Conservation (phyloP, 2,797 vertebrate species). For the Antrozous pallidus region DNA sequence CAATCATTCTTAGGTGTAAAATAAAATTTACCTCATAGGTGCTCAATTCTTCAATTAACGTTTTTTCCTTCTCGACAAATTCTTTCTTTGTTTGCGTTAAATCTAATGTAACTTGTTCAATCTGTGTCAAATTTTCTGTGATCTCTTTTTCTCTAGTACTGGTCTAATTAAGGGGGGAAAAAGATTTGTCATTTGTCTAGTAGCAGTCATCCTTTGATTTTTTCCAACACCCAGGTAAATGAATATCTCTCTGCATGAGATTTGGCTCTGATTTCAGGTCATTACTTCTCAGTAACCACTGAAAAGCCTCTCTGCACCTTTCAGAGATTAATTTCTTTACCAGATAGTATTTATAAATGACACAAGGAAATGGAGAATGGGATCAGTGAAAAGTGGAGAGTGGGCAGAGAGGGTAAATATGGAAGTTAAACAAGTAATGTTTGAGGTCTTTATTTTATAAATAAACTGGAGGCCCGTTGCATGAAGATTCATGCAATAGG, state of each 20-base stretch:
- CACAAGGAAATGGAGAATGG: neutral
- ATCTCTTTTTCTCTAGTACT: constrained; percentile 57
- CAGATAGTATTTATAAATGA: neutral
- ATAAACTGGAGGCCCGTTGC: too few relatives aligned
- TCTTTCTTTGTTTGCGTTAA: constrained; percentile 45
- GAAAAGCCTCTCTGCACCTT: neutral
- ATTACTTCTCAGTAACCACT: neutral
- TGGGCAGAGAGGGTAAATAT: neutral
- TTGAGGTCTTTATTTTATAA: neutral
- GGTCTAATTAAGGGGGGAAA: constrained; percentile 64
- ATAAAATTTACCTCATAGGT: constrained; percentile 76
- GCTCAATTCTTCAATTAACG: constrained; percentile 43
- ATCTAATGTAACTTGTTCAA: constrained; percentile 50
- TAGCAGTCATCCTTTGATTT: neutral
- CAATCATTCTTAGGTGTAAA: constrained; percentile 2
- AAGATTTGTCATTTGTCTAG: neutral
- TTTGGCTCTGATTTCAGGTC: neutral
- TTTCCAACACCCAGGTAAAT: neutral
- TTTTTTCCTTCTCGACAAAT: constrained; percentile 46
- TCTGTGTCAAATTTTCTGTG: neutral
- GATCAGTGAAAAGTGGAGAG: too few relatives aligned
- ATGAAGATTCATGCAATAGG: too few relatives aligned
- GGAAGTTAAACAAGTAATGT: neutral
- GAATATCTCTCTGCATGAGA: neutral
- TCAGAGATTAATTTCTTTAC: neutral